A percentile compares a stretch with the other conserved stretches of the same genome.
Evolutionary conservation across 2,113 vertebrate species (phyloP).

Genomic region (Tachysurus vachellii): DNA sequence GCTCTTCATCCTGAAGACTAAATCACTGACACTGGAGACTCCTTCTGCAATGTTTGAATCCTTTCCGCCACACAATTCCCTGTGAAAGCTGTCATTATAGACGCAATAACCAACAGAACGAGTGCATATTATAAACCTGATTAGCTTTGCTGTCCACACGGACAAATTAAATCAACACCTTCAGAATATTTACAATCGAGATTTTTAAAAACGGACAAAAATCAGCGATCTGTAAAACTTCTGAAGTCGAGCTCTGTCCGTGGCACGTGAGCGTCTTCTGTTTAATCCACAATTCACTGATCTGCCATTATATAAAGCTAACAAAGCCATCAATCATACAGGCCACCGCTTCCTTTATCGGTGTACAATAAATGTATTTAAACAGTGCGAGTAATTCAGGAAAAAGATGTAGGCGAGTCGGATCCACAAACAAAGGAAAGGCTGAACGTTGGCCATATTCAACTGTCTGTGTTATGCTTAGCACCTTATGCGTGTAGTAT

Average conservation of each 20-base stretch:
- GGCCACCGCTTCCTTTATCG: constrained; percentile 68
- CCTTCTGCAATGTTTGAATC: not conserved
- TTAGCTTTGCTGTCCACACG: not conserved
- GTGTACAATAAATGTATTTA: constrained; percentile 79
- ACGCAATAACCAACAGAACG: not conserved
- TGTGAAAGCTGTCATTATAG: not conserved
- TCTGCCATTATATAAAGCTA: constrained; percentile 26
- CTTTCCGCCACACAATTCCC: not conserved
- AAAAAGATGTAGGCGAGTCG: constrained; percentile 70
- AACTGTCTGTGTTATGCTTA: constrained; percentile 79
- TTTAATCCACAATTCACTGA: constrained; percentile 19
- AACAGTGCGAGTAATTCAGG: constrained; percentile 71
- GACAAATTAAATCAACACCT: too few species aligned
- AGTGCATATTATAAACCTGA: not conserved
- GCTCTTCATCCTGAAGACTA: not conserved
- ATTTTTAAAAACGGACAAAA: not conserved
- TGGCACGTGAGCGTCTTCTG: not conserved
- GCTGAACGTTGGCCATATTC: constrained; percentile 73
- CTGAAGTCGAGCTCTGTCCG: not conserved
- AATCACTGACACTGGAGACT: not conserved
- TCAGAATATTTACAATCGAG: not conserved
- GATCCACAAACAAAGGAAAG: constrained; percentile 72
- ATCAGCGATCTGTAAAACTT: not conserved
- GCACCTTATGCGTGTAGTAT: constrained; percentile 66
- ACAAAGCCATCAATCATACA: constrained; percentile 35